These are phyloP conservation scores for Idaea biselata DNA, from an alignment of 2,888 invertebrate species.

Conservation along the genomic window DNA sequence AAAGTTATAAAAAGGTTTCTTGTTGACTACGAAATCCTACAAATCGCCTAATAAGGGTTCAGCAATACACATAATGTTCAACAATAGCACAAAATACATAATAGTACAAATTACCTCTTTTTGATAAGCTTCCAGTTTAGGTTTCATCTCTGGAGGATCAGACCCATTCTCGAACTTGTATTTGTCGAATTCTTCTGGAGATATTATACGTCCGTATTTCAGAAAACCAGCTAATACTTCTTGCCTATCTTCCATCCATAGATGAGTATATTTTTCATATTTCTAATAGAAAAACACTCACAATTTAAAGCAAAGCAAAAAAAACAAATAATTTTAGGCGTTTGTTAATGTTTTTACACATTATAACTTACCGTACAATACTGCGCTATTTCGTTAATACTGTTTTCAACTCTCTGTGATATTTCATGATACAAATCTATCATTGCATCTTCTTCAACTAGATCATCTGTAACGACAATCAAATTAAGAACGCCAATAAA, in stretches of 20 bases:
- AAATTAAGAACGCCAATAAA: too few relatives aligned
- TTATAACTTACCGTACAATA: conserved; percentile 57
- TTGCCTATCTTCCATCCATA: conserved; percentile 91
- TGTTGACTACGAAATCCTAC: too few relatives aligned
- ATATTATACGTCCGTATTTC: conserved; percentile 87
- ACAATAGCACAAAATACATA: background rate
- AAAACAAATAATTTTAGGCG: background rate
- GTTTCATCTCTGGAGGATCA: conserved; percentile 82
- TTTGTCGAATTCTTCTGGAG: conserved; percentile 85
- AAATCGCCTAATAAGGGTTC: too few relatives aligned
- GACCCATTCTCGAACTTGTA: conserved; percentile 65
- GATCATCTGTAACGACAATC: conserved; percentile 68
- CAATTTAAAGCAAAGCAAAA: too few relatives aligned
- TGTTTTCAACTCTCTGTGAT: conserved; percentile 67
- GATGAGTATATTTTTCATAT: conserved; percentile 85
- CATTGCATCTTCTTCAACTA: conserved; percentile 80
- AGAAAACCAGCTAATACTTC: conserved; percentile 89
- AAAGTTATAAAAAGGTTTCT: too few relatives aligned
- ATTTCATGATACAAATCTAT: conserved; percentile 81
- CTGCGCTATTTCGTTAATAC: conserved; percentile 59
- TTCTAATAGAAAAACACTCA: conserved; percentile 43
- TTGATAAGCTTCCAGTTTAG: conserved; percentile 85
- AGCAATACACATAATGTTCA: background rate
- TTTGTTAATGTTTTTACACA: background rate
- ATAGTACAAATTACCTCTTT: conserved; percentile 76